Base-by-base conservation (phyloP, 2,888 invertebrate species). In the Endomychus coccineus region DNA sequence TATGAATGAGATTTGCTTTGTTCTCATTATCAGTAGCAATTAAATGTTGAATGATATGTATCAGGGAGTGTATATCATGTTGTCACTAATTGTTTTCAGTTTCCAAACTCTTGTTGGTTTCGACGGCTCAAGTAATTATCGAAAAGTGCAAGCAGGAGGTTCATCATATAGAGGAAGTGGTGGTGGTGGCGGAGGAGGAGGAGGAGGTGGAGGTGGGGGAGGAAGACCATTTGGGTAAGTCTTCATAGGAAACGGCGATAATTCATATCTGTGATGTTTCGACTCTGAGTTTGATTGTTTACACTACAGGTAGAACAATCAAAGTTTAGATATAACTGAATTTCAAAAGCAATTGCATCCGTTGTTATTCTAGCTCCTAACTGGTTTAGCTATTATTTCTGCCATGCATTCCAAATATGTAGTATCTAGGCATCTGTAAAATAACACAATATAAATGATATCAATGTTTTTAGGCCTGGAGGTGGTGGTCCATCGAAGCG, bases 171-270 rank as follows among this genome's bases (percentile, higher is more conserved):
- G 34, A 30, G 31, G 39, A 17, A 21, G 34, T 7, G 33, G 38
- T 1, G 34, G 39, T 12, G 34, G 38, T 11, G 38, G 37, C 17
- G 32, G 39, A 6, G 39, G 39, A 11, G 39, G 38, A 2, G 34
- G 38, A 4, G 38, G 39, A 12, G 32, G 37, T 13, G 37, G 38
- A 5, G 32, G 32, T 12, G 27, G 27, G 6, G 27, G 27, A 10
- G 34, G 34, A 7, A 34, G 39, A 34, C 39, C 39, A 23, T 39
- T 39, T 27, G 34, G 39, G 34, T 34, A 27, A 16, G 27, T 15
- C n/a, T 15, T 16, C 22, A 22, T 30, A 19, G 6, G 6, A 19
- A 19, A n/a, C n/a, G 6, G 6, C n/a, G n/a, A 19, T 19, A 19
- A 19, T n/a, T 19, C 6, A 19, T 19, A 19, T 7, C n/a, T n/a